Evolutionary conservation across 2,113 vertebrate genomes (phyloP).

Genomic region (Anhinga anhinga): DNA sequence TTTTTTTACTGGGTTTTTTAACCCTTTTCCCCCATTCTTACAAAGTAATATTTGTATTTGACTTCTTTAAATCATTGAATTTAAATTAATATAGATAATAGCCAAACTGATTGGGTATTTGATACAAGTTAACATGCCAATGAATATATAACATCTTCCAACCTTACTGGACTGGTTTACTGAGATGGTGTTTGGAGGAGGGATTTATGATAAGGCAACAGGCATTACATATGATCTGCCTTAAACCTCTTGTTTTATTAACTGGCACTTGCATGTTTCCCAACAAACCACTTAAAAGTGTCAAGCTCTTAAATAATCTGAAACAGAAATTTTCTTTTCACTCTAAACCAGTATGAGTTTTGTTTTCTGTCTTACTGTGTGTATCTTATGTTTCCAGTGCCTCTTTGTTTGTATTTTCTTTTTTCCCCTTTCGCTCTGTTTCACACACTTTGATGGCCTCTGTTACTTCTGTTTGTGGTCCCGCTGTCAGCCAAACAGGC

Average conservation of each 20-base stretch:
- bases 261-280: neutral
- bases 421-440: conserved; percentile 72
- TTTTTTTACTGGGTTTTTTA: neutral
- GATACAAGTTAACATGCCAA: neutral
- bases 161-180: neutral
- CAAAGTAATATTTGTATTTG: neutral
- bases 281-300: neutral
- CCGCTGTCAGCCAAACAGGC: conserved; percentile 94
- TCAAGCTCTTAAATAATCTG: neutral
- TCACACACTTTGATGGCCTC: conserved; percentile 78
- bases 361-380: conserved; percentile 61
- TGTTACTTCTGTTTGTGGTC: conserved; percentile 78
- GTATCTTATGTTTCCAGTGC: conserved; percentile 71
- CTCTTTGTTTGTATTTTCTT: conserved; percentile 75
- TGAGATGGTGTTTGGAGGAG: neutral
- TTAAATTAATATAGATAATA: neutral
- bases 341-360: conserved; percentile 34
- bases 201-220: neutral
- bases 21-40: neutral
- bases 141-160: neutral
- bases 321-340: neutral
- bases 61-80: neutral
- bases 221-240: neutral
- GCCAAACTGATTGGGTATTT: neutral
- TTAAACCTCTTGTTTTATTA: neutral